Percentiles rank a stretch among this genome's conserved stretches.
These are phyloP conservation scores for Prionailurus viverrinus DNA, from an alignment of 2,113 vertebrate species.

Conservation along the genomic window DNA sequence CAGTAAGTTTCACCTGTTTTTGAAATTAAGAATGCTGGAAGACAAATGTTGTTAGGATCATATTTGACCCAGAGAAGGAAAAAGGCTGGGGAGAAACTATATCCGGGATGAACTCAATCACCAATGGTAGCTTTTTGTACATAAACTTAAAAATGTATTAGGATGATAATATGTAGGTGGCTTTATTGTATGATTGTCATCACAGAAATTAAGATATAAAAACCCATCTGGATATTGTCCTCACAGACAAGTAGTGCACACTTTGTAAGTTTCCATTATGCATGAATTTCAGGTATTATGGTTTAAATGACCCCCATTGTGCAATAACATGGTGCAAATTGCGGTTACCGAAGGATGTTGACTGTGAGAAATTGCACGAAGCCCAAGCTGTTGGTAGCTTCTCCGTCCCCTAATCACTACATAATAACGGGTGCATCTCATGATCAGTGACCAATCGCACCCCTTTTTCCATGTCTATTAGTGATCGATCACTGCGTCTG, in stretches of 20 bases:
- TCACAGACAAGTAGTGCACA: neutral
- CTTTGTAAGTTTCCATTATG: neutral
- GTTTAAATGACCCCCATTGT: neutral
- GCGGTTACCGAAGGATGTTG: neutral
- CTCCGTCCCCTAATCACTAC: neutral
- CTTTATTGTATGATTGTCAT: neutral
- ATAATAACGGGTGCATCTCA: neutral
- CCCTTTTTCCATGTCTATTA: neutral
- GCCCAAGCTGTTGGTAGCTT: neutral
- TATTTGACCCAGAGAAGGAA: neutral
- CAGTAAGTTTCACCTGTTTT: conserved; percentile 63
- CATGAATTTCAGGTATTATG: neutral
- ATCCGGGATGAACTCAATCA: neutral
- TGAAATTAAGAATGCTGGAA: conserved; percentile 2
- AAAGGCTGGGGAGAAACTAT: neutral
- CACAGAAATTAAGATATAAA: conserved; percentile 28
- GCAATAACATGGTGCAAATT: neutral
- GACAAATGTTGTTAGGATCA: neutral
- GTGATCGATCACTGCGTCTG: neutral
- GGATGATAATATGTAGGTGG: neutral
- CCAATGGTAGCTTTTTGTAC: neutral
- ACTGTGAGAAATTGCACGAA: neutral
- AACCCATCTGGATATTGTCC: neutral
- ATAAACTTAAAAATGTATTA: neutral
- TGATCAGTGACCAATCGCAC: neutral